These are phyloP conservation scores for Taphrorychus bicolor DNA, from an alignment of 2,888 invertebrate genomes.

Conservation along the genomic window DNA sequence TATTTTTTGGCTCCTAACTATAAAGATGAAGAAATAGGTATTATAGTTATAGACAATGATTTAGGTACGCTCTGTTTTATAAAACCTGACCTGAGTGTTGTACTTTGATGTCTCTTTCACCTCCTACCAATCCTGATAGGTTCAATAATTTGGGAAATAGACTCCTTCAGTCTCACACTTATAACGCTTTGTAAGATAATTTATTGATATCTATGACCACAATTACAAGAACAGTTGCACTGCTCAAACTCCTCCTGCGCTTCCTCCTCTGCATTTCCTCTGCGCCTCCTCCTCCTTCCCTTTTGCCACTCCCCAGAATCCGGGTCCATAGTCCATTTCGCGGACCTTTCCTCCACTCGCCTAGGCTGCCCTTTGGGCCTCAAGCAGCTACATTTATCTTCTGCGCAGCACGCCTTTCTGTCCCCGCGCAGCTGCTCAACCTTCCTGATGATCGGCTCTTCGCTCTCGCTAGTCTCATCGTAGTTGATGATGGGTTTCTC, in stretches of 20 bases:
- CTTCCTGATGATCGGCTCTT: conserved; percentile 47
- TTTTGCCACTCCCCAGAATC: conserved; percentile 43
- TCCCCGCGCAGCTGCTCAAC: conserved; percentile 43
- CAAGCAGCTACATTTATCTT: conserved; percentile 17
- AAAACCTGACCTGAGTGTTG: too few relatives aligned
- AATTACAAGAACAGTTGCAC: conserved; percentile 32
- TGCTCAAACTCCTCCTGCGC: not conserved
- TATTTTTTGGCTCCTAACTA: too few relatives aligned
- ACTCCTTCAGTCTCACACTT: too few relatives aligned
- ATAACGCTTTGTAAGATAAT: not conserved
- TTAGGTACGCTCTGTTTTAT: too few relatives aligned
- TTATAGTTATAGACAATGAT: too few relatives aligned
- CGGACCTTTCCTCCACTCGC: too few relatives aligned
- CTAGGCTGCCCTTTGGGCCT: not conserved
- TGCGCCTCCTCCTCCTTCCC: conserved; percentile 10
- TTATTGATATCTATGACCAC: conserved; percentile 29
- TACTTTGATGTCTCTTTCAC: too few relatives aligned
- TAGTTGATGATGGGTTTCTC: conserved; percentile 51
- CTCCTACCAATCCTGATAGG: too few relatives aligned
- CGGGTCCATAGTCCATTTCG: conserved; percentile 41
- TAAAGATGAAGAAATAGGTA: too few relatives aligned
- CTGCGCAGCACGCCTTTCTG: conserved; percentile 33
- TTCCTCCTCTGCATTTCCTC: not conserved
- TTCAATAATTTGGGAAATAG: too few relatives aligned
- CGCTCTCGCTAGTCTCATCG: conserved; percentile 47